Evolutionary conservation across 2,113 vertebrate genomes (phyloP).

Genomic region (Callospermophilus lateralis): DNA sequence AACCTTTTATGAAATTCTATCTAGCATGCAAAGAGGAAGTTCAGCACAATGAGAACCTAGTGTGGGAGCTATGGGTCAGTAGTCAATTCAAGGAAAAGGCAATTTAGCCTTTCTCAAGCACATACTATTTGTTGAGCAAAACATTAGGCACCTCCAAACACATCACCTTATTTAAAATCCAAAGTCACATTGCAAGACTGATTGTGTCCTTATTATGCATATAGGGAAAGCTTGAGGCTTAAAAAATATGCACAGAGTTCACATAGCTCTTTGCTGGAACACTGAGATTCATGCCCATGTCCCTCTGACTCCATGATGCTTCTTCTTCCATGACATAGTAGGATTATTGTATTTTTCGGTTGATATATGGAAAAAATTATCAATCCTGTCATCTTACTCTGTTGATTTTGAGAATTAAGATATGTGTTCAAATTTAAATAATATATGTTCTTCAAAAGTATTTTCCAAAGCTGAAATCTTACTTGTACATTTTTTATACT

Average conservation of each 20-base stretch:
- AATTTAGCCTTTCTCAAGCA: not conserved
- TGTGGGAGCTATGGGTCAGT: not conserved
- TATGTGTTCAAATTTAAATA: not conserved
- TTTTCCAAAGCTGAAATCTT: not conserved
- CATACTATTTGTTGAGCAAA: not conserved
- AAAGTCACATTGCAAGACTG: not conserved
- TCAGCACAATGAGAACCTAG: not conserved
- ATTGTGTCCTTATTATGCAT: not conserved
- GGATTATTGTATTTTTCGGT: not conserved
- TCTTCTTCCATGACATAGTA: not conserved
- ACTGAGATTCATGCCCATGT: not conserved
- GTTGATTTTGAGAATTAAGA: constrained; percentile 9
- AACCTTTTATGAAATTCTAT: not conserved
- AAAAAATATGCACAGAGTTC: not conserved
- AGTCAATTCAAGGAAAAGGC: not conserved
- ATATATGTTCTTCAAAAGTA: not conserved
- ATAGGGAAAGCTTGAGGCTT: not conserved
- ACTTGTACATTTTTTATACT: not conserved
- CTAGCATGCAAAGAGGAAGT: not conserved
- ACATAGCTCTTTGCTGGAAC: not conserved
- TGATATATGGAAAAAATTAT: not conserved
- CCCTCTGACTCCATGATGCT: not conserved
- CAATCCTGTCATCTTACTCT: not conserved
- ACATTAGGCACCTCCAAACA: not conserved
- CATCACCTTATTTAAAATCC: not conserved